A percentile compares a stretch with the other conserved stretches of the same genome.
Conservation (phyloP, 2,797 vertebrate genomes). For the Melanotaenia maccullochi region DNA sequence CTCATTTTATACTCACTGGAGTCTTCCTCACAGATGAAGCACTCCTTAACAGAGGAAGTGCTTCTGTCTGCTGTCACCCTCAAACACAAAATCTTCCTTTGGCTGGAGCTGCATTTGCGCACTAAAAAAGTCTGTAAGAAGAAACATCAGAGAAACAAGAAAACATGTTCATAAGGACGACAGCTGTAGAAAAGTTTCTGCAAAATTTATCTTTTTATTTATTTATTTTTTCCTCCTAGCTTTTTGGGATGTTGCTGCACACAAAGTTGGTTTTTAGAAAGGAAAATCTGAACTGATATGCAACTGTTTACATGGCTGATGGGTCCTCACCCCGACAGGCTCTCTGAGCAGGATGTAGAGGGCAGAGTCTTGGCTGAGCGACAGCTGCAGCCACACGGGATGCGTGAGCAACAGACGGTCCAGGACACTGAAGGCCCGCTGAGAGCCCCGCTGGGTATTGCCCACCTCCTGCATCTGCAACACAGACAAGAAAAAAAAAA, state of each 20-base stretch:
- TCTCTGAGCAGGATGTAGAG: constrained; percentile 89
- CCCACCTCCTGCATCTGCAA: constrained; percentile 81
- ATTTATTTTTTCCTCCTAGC: neutral
- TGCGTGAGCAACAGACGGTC: constrained; percentile 91
- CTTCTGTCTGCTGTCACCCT: constrained; percentile 81
- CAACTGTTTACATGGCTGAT: neutral
- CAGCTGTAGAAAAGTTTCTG: neutral
- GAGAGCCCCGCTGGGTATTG: constrained; percentile 65
- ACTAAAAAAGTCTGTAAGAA: constrained; percentile 88
- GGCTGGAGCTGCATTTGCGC: constrained; percentile 86
- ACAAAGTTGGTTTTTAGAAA: neutral
- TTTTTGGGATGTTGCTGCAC: neutral
- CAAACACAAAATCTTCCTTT: constrained; percentile 88
- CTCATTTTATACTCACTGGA: constrained; percentile 82
- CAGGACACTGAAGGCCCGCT: constrained; percentile 85
- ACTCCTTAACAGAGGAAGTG: constrained; percentile 86
- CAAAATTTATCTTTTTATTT: neutral
- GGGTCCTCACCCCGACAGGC: constrained; percentile 86
- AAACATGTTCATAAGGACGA: neutral
- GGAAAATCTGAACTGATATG: neutral
- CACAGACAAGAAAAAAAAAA: constrained; percentile 8
- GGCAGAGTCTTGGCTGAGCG: constrained; percentile 86
- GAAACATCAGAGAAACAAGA: neutral
- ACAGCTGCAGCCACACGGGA: constrained; percentile 91
- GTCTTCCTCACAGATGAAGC: constrained; percentile 86